Evolutionary conservation across 2,797 vertebrate genomes (phyloP).

Genomic region (Tragopan temminckii): DNA sequence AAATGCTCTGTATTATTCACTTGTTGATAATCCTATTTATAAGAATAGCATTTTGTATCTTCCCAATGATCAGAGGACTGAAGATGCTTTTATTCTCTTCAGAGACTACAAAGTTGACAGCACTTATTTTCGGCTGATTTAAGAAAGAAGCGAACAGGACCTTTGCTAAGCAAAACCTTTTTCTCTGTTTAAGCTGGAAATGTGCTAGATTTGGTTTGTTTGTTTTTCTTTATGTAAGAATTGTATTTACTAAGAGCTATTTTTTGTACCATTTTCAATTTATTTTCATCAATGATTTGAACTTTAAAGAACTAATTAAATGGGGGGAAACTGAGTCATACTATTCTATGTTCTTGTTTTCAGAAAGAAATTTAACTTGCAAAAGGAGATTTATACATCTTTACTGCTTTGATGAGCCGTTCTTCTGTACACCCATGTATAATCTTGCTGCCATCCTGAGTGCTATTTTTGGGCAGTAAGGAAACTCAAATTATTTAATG

Average conservation of each 20-base stretch:
- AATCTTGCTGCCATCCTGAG: neutral
- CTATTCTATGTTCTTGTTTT: neutral
- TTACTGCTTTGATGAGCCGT: neutral
- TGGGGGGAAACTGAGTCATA: neutral
- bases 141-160: neutral
- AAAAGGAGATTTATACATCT: neutral
- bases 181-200: neutral
- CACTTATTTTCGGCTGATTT: neutral
- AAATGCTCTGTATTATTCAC: neutral
- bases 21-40: neutral
- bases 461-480: neutral
- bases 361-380: neutral
- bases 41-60: neutral
- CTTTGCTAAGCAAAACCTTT: no score
- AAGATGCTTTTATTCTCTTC: neutral
- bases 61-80: neutral
- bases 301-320: neutral
- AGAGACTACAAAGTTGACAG: neutral
- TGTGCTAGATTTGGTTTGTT: neutral
- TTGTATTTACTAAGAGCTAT: neutral
- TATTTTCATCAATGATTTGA: neutral
- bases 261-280: neutral
- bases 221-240: neutral
- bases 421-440: neutral
- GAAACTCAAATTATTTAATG: neutral